A percentile compares a stretch with the other conserved stretches of the same genome.
Conservation (phyloP, 2,797 vertebrate species). For the Mionectes olivaceus region DNA sequence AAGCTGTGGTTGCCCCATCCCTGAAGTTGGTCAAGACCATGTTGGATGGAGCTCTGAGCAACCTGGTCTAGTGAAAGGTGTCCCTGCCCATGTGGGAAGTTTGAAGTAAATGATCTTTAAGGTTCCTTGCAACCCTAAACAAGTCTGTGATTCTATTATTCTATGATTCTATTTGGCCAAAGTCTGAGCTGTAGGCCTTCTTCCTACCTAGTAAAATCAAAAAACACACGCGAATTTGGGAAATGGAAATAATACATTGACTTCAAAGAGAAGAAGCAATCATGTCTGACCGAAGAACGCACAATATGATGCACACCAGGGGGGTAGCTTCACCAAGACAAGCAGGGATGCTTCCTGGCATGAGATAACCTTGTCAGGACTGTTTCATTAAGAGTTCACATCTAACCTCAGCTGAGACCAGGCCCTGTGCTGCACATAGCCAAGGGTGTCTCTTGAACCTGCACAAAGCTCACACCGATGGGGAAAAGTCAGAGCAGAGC, state of each 20-base stretch:
- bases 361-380: background rate
- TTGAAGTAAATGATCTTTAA: background rate
- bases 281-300: background rate
- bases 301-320: background rate
- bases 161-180: background rate
- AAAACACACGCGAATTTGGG: background rate
- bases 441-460: background rate
- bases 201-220: background rate
- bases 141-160: background rate
- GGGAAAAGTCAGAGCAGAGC: background rate
- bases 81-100: background rate
- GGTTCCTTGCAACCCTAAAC: background rate
- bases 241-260: background rate
- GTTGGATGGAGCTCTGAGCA: background rate
- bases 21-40: background rate
- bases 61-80: background rate
- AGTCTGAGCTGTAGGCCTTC: background rate
- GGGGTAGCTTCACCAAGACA: background rate
- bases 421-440: background rate
- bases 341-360: background rate
- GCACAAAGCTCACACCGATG: fast-evolving
- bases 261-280: background rate
- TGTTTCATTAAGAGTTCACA: background rate
- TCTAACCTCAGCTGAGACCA: background rate
- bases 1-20: background rate